Base-by-base conservation (phyloP, 30 jellyfish, hydroid and myxozoan genomes). In the Calvadosia cruxmelitensis region DNA sequence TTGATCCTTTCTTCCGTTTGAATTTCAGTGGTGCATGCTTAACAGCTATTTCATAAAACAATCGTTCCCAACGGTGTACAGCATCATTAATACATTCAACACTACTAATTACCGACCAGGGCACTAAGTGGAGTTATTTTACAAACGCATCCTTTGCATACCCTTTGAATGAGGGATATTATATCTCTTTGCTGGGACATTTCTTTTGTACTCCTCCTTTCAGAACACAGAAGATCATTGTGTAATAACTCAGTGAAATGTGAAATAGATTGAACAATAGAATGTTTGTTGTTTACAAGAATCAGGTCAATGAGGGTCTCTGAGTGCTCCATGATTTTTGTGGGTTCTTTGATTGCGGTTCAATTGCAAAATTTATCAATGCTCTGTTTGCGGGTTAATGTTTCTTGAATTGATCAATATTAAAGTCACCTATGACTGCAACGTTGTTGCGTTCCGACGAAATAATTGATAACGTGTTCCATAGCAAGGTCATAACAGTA, bases 31-130 rank as follows among this genome's bases (percentile, higher is more conserved):
- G 89, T 70, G 89, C 81, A 67, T 77, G 89, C 52, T 77, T 77
- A 50, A 67, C 89, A 66, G 92, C 92, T 68, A 69, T 78, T 78
- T 52, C 70, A 78, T 78, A 68, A 82, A 78, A 78, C 69, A 78
- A 82, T 68, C 78, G 70, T 78, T 78, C 77, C 78, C 82, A 78
- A 29, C 63, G 78, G 73, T 65, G 69, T 81, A 82, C 78, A 78
- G 92, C 82, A 81, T 68, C 73, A 69, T 78, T 74, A 69, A 68
- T 78, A 68, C 83, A 34, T 0, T 67, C 92, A 78, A 77, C 7
- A 68, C 82, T 68, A 68, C 70, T 77, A 57, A 68, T 78, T 68
- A 68, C 82, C 62, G 61, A 68, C 82, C 72, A 78, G 62, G 82
- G 78, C 71, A 78, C 70, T 68, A 57, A 81, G 69, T 78, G 69